Evolutionary conservation across 2,888 invertebrate species (phyloP), one percentile per base, ranked within the genome.

Genomic region (Hylaea fasciaria): DNA sequence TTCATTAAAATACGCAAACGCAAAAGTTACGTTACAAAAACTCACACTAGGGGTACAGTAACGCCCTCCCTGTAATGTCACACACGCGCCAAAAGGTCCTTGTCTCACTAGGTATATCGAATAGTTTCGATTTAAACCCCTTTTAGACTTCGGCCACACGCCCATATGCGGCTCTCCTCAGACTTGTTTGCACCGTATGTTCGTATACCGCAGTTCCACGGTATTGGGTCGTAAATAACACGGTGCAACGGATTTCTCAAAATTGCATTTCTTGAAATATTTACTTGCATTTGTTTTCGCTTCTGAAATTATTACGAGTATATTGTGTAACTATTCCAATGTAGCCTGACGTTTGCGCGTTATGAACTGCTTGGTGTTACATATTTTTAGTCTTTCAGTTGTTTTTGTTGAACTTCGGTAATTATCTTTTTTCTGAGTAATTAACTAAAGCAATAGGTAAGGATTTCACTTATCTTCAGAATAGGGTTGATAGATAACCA

Each of bases 61-160:
- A n/a, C n/a, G n/a, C n/a, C n/a, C n/a, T n/a, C n/a, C n/a, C n/a
- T n/a, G n/a, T n/a, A n/a, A n/a, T n/a, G n/a, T n/a, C n/a, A n/a
- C n/a, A n/a, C n/a, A n/a, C n/a, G n/a, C n/a, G n/a, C n/a, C n/a
- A n/a, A n/a, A n/a, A n/a, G n/a, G n/a, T n/a, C n/a, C n/a, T n/a
- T n/a, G n/a, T n/a, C n/a, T n/a, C n/a, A n/a, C n/a, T n/a, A n/a
- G n/a, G n/a, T n/a, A n/a, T n/a, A 2, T 22, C 74, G 73, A 74
- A 76, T 62, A 63, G 67, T 69, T 70, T 69, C 64, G 62, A 70
- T 68, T 66, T 56, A 49, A 51, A 54, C 56, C 57, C 40, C 12
- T 73, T 73, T 83, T 84, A 82, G 83, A 81, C 69, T 60, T 29
- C 53, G 56, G 77, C 80, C 82, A 83, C 73, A 65, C 54, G 64